A percentile compares a stretch with the other conserved stretches of the same genome.
These are phyloP conservation scores for Heteromurus nitidus DNA, from an alignment of 2,888 invertebrate species.

Conservation along the genomic window DNA sequence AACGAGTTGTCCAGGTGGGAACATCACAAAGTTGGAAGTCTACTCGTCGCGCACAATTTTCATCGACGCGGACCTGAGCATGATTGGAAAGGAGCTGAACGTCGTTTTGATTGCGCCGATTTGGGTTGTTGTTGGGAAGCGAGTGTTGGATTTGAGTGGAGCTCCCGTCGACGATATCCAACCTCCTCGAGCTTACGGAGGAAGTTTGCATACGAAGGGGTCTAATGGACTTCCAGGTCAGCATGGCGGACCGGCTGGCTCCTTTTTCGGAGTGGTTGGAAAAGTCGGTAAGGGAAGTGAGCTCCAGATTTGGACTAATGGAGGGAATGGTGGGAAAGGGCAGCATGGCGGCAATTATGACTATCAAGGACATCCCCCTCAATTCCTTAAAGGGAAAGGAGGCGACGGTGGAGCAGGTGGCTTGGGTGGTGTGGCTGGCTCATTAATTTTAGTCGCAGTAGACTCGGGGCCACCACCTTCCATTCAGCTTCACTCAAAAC, in stretches of 20 bases:
- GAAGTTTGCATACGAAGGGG: neutral
- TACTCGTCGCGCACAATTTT: slow-evolving; percentile 14
- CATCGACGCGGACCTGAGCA: slow-evolving; percentile 4
- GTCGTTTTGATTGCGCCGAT: slow-evolving; percentile 16
- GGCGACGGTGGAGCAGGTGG: no score
- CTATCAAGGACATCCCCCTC: no score
- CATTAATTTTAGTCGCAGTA: no score
- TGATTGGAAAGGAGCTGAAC: slow-evolving; percentile 9
- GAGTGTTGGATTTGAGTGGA: slow-evolving; percentile 2
- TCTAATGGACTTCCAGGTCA: neutral
- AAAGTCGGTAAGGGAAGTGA: neutral
- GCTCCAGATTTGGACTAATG: neutral
- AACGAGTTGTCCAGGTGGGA: no score
- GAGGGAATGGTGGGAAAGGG: slow-evolving; percentile 9
- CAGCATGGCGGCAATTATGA: slow-evolving; percentile 23
- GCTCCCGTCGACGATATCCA: neutral
- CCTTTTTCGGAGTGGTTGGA: neutral
- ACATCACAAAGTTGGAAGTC: slow-evolving; percentile 15
- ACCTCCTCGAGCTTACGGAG: neutral
- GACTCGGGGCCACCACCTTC: no score
- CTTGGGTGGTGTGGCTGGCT: no score
- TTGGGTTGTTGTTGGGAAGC: slow-evolving; percentile 14
- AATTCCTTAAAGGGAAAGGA: no score
- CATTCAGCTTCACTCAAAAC: no score
- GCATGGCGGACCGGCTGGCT: slow-evolving; percentile 17